These are phyloP conservation scores for Himantopus leucocephalus DNA, from an alignment of 2,113 vertebrate genomes.

Conservation along the genomic window DNA sequence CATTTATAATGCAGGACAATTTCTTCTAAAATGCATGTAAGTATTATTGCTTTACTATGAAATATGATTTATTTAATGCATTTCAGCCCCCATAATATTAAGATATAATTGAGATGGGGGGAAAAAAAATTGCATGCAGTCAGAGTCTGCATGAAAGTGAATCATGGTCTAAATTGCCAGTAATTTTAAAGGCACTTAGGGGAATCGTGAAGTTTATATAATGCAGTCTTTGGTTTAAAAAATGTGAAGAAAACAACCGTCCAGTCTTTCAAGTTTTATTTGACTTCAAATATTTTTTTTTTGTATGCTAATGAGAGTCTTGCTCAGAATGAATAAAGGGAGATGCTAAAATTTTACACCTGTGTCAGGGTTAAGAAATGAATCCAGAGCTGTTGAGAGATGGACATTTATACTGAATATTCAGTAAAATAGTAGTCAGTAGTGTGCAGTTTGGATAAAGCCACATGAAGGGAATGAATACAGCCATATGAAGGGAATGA, in stretches of 20 bases:
- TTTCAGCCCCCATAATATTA: slow-evolving; percentile 75
- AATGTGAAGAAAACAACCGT: slow-evolving; percentile 67
- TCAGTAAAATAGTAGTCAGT: background rate
- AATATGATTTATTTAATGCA: slow-evolving; percentile 80
- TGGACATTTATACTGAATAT: background rate
- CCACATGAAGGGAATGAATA: background rate
- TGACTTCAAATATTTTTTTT: background rate
- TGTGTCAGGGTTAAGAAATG: background rate
- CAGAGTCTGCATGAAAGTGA: slow-evolving; percentile 65
- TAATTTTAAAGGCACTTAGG: slow-evolving; percentile 79
- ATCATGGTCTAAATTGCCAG: slow-evolving; percentile 75
- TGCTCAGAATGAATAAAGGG: background rate
- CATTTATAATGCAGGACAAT: slow-evolving; percentile 71
- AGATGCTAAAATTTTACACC: background rate
- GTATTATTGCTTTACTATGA: slow-evolving; percentile 76
- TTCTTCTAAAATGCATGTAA: slow-evolving; percentile 72
- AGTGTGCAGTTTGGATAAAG: background rate
- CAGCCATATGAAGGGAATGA: background rate
- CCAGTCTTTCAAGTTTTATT: slow-evolving; percentile 61
- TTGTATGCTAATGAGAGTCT: background rate
- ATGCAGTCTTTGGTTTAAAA: slow-evolving; percentile 65
- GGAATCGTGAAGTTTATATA: slow-evolving; percentile 76
- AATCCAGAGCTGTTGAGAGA: background rate
- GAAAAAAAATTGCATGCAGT: slow-evolving; percentile 42
- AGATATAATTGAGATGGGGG: slow-evolving; percentile 75